These are phyloP conservation scores for Xenops minutus DNA, from an alignment of 2,797 vertebrate genomes.

Conservation along the genomic window DNA sequence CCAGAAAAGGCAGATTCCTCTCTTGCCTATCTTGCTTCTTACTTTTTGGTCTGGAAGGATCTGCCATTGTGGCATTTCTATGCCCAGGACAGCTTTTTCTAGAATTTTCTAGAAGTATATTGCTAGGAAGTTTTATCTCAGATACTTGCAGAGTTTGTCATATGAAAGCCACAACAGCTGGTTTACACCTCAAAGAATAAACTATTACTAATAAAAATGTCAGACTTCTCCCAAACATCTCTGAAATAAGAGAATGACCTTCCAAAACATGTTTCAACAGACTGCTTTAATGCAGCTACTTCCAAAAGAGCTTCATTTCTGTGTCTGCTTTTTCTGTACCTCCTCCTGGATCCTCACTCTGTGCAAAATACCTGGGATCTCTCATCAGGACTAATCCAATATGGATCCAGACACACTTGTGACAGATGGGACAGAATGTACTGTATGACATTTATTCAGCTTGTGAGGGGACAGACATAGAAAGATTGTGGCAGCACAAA, in stretches of 20 bases:
- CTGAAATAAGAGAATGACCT: neutral
- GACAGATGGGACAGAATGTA: slow-evolving; percentile 22
- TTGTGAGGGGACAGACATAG: neutral
- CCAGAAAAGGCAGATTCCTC: slow-evolving; percentile 2
- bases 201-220: slow-evolving; percentile 6
- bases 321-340: neutral
- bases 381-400: neutral
- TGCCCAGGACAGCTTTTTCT: neutral
- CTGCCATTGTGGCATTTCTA: neutral
- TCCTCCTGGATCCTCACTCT: neutral
- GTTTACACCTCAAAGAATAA: slow-evolving; percentile 20
- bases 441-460: slow-evolving; percentile 8
- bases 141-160: neutral
- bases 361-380: neutral
- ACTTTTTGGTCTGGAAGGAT: neutral
- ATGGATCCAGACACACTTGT: neutral
- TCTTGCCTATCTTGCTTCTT: neutral
- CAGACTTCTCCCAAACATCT: neutral
- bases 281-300: neutral
- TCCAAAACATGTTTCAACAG: neutral
- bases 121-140: neutral
- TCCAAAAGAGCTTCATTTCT: neutral
- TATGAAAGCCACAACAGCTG: slow-evolving; percentile 2
- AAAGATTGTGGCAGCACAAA: slow-evolving; percentile 8
- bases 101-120: neutral